Evolutionary conservation across 53 echinoderm and acorn worm species (phyloP), one percentile per base, ranked within the genome.

Genomic region (Paracentrotus lividus): DNA sequence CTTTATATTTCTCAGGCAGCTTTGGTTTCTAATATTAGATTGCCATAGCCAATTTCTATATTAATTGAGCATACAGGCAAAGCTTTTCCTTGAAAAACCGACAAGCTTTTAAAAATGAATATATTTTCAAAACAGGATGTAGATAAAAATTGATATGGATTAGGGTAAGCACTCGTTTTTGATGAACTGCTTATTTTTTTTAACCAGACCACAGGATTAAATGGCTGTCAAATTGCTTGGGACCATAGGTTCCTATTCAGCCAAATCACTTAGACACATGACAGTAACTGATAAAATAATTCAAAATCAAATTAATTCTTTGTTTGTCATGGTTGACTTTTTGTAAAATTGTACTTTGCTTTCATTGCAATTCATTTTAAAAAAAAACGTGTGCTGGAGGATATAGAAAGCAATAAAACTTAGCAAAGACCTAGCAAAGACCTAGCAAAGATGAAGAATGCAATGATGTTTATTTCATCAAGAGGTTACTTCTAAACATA

Each of bases 141-240:
- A 14, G 38, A 27, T 47, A 81, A 7, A 45, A 27, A 27, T 27
- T 47, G 81, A n/a, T 27, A 81, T 10, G 20, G 81, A 45, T 47
- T 81, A 26, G 13, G 44, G 47, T 1, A 44, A 81, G 44, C 8
- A 44, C 47, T 47, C 45, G n/a, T 43, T 47, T 78, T 18, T 5
- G 47, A 45, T 9, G 7, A n/a, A 18, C 8, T 40, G 72, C 40
- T n/a, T 40, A 32, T 72, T 38, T 72, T 31, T 60, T 18, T 72
- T n/a, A n/a, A n/a, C 15, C 34, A 72, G 26, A 81, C 81, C 81
- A 45, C 81, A 81, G 27, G 42, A n/a, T 81, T 81, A 49, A 2
- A 18, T 45, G 27, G 26, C 81, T 81, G 81, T 81, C 26, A 24
- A 38, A 72, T 38, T 36, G 81, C 27, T 81, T 2, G 47, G 47